phyloP scores from a whole-genome alignment of 1,140 invertebrate genomes.

The Galleria mellonella region DNA sequence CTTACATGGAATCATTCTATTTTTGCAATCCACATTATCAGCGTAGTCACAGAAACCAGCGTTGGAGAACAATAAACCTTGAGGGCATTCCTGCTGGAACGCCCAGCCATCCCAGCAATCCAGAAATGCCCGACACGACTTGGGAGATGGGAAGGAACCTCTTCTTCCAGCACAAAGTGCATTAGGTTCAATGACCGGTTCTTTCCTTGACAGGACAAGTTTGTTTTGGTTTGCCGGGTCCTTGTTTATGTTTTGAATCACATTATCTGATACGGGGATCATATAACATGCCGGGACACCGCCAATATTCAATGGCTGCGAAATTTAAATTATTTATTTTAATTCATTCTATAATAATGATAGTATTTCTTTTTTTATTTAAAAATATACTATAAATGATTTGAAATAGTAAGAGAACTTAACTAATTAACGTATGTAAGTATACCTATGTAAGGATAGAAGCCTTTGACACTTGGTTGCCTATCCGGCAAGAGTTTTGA shows the following conservation, averaged over 20 bases:
- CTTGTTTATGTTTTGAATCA: constrained; percentile 43
- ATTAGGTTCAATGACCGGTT: constrained; percentile 36
- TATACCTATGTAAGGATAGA: no score
- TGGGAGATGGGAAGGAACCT: constrained; percentile 77
- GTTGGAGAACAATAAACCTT: constrained; percentile 76
- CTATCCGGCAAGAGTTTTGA: no score
- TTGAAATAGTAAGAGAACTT: no score
- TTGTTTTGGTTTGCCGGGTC: constrained; percentile 55
- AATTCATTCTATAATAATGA: neutral
- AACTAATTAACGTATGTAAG: no score
- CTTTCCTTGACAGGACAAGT: constrained; percentile 30
- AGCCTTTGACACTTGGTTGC: no score
- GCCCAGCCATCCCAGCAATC: constrained; percentile 83
- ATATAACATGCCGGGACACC: constrained; percentile 36
- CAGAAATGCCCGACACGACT: constrained; percentile 77
- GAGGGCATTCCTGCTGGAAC: constrained; percentile 79
- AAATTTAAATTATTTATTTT: constrained; percentile 10
- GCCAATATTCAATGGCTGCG: constrained; percentile 29
- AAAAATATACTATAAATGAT: no score
- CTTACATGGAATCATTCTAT: constrained; percentile 59
- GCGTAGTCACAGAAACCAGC: constrained; percentile 79
- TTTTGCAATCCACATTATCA: constrained; percentile 78
- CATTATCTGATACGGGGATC: constrained; percentile 54
- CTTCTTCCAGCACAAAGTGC: constrained; percentile 49
- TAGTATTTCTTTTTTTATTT: neutral